phyloP scores from a whole-genome alignment of 1,140 invertebrate species.

The Drosophila sechellia region DNA sequence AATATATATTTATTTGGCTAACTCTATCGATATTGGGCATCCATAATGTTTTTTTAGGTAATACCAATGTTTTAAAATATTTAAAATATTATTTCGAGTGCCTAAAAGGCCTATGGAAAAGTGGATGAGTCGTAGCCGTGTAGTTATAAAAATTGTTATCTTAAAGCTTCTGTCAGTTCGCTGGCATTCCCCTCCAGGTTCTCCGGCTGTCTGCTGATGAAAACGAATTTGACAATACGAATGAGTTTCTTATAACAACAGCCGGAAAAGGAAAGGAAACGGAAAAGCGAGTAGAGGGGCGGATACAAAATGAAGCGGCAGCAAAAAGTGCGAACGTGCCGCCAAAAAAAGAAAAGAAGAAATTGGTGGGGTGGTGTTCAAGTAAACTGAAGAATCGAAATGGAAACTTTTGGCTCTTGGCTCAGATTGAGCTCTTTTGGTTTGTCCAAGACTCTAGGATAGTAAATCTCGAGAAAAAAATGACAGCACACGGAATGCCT shows the following conservation, averaged over 20 bases:
- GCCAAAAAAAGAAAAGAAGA: slow-evolving; percentile 40
- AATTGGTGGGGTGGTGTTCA: slow-evolving; percentile 21
- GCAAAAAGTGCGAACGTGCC: slow-evolving; percentile 31
- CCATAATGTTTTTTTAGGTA: too few relatives aligned
- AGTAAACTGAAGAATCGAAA: slow-evolving; percentile 25
- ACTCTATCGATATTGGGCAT: too few relatives aligned
- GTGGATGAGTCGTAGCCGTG: slow-evolving; percentile 52
- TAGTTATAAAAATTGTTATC: slow-evolving; percentile 79
- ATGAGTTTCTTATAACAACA: slow-evolving; percentile 82
- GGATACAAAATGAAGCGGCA: slow-evolving; percentile 36
- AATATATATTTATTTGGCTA: neutral
- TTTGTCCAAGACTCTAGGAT: slow-evolving; percentile 30
- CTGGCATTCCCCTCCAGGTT: slow-evolving; percentile 28
- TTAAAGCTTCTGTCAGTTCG: slow-evolving; percentile 76
- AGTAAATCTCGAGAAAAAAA: slow-evolving; percentile 36
- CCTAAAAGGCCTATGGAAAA: slow-evolving; percentile 15
- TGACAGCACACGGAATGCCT: slow-evolving; percentile 29
- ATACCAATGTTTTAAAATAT: neutral
- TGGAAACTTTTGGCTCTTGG: slow-evolving; percentile 48
- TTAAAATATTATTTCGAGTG: slow-evolving; percentile 1
- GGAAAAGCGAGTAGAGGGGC: slow-evolving; percentile 18
- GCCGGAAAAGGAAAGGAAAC: slow-evolving; percentile 20
- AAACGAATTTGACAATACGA: slow-evolving; percentile 81
- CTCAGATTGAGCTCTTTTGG: slow-evolving; percentile 70
- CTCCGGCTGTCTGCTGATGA: slow-evolving; percentile 67